Percentiles rank a stretch among this genome's conserved stretches.
These are phyloP conservation scores for Stratiomys singularior DNA, from an alignment of 2,888 invertebrate genomes.

Conservation along the genomic window DNA sequence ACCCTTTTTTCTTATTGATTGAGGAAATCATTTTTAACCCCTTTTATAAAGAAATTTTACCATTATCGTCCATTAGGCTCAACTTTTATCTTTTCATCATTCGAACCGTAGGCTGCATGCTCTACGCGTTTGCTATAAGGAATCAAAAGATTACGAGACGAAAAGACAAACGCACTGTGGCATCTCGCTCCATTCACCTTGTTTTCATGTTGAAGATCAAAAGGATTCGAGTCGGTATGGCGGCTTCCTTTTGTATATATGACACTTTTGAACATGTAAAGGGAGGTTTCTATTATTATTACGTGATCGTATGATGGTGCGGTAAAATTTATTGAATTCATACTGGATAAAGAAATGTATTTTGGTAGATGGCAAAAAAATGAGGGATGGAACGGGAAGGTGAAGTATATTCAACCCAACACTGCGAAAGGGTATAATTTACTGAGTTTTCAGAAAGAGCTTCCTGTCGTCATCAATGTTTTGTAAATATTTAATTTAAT, in stretches of 20 bases:
- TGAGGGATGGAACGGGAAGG: neutral
- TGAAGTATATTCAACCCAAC: neutral
- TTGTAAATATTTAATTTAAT: constrained; percentile 46
- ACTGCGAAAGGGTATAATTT: constrained; percentile 39
- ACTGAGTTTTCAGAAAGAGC: neutral
- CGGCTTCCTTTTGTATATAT: constrained; percentile 45
- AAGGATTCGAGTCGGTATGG: constrained; percentile 36
- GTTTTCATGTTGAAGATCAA: constrained; percentile 28
- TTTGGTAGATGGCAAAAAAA: neutral
- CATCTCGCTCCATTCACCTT: constrained; percentile 33
- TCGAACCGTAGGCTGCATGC: neutral
- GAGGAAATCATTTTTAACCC: neutral
- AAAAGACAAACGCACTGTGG: constrained; percentile 9
- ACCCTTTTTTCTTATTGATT: constrained; percentile 14
- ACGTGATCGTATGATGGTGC: constrained; percentile 19
- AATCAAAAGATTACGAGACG: constrained; percentile 2
- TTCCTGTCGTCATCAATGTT: constrained; percentile 46
- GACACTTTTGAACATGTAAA: constrained; percentile 31
- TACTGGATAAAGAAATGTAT: neutral
- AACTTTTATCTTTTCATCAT: neutral
- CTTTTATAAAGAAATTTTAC: neutral
- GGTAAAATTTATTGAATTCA: constrained; percentile 7
- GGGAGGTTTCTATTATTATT: neutral
- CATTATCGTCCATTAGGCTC: constrained; percentile 18
- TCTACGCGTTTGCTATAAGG: neutral